Conservation (phyloP, 2,113 vertebrate genomes). For the Chionomys nivalis region DNA sequence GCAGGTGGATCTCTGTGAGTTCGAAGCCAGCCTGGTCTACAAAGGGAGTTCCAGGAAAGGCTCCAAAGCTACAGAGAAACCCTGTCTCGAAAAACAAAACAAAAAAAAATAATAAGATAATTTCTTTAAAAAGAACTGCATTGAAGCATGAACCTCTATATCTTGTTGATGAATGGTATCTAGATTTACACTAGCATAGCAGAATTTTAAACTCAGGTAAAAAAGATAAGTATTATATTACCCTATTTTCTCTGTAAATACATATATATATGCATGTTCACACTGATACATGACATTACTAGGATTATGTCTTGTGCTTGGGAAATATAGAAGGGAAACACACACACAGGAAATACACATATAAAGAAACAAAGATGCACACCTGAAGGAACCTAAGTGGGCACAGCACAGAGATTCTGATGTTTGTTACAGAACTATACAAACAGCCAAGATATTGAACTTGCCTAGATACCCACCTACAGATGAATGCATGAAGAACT, state of each 20-base stretch:
- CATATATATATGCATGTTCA: neutral
- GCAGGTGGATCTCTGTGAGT: too few relatives aligned
- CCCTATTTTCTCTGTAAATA: neutral
- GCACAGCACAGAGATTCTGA: neutral
- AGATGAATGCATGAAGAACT: neutral
- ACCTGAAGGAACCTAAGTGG: neutral
- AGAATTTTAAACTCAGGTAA: constrained; percentile 36
- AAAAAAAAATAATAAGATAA: too few relatives aligned
- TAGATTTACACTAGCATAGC: neutral
- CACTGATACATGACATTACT: neutral
- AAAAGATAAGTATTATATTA: neutral
- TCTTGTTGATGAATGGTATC: neutral
- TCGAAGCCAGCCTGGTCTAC: too few relatives aligned
- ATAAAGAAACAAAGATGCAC: neutral
- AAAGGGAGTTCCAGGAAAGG: too few relatives aligned
- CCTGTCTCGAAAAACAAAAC: too few relatives aligned
- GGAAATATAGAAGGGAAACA: neutral
- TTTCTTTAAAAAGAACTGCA: neutral
- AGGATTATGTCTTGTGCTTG: neutral
- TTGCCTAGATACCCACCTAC: neutral
- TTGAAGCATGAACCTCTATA: neutral
- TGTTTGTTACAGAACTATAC: neutral
- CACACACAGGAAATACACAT: neutral
- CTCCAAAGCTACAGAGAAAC: too few relatives aligned
- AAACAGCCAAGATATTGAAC: neutral